Evolutionary conservation across 2,113 vertebrate genomes (phyloP), one percentile per base, ranked within the genome.

Genomic region (Lanius ludovicianus): DNA sequence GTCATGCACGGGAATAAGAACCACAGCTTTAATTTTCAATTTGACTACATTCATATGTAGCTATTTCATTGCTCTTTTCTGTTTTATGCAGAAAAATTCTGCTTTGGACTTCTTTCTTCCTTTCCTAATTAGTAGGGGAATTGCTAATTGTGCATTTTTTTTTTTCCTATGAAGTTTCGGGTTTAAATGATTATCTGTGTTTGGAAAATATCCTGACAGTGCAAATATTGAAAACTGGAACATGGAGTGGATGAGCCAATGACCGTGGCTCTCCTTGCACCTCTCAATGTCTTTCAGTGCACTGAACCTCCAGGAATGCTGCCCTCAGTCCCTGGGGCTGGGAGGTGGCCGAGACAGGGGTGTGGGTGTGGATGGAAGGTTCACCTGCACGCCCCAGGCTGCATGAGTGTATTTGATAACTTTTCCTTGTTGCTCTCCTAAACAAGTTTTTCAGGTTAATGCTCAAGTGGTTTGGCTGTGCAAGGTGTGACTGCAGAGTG

Each of bases 361-460:
- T 46, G 56, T 5, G 14, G 47, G 49, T 68, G 65, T 3, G 6
- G 25, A 13, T 13, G 82, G 62, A 41, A 46, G 35, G 12, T 37
- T 71, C 74, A 71, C 80, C 91, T 73, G 83, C 63, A 14, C 0
- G 19, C 95, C 95, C 57, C 27, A 1, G 93, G 91, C 81, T 69
- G 71, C 57, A 6, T 2, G 1, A 37, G 52, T 2, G 33, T 7
- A 8, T 3, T 20, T 33, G 68, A 73, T 59, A 49, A 55, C 64
- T 78, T 81, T 13, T 74, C 50, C n/a, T 41, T 44, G 10, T 59
- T 20, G 1, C 50, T 65, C 64, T 25, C 41, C 63, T 39, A 56
- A 93, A 93, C 90, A 33, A 15, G 88, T 92, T 95, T 89, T 93
- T 94, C 94, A 60, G 83, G 85, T 94, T 94, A 23, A 19, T 5